Percentiles rank a stretch among this genome's conserved stretches.
phyloP scores from a whole-genome alignment of 2,113 vertebrate genomes.

The Neotoma lepida region DNA sequence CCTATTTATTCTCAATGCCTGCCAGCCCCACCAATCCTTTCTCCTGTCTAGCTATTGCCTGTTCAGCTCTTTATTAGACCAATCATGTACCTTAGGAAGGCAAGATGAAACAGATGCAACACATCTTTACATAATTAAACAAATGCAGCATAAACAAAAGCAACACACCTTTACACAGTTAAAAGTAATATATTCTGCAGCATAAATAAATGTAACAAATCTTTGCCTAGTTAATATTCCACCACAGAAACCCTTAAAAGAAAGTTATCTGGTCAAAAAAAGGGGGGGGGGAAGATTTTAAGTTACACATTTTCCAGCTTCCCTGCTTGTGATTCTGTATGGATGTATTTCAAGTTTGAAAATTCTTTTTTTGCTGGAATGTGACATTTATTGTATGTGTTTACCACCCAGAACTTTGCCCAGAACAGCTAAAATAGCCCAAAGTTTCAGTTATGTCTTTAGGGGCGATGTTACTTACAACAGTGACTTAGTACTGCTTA shows the following conservation, averaged over 20 bases:
- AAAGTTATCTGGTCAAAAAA: not conserved
- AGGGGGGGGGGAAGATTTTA: not conserved
- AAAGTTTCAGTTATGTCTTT: not conserved
- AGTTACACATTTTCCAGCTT: not conserved
- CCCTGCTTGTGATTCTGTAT: not conserved
- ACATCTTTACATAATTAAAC: too few species aligned
- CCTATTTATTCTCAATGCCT: too few species aligned
- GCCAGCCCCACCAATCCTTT: too few species aligned
- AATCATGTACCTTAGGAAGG: too few species aligned
- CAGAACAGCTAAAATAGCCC: not conserved
- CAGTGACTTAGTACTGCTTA: not conserved
- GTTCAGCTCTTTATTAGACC: too few species aligned
- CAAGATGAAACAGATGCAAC: too few species aligned
- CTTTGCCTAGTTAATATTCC: not conserved
- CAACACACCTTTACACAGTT: too few species aligned
- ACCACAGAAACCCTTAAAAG: not conserved
- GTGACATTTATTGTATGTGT: not conserved
- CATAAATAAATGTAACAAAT: too few species aligned
- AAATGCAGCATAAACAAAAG: too few species aligned
- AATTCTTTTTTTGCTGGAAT: slow-evolving; percentile 9
- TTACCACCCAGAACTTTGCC: not conserved
- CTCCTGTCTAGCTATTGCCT: too few species aligned
- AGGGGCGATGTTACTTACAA: not conserved
- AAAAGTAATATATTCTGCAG: too few species aligned
- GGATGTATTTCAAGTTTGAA: not conserved